A percentile compares a stretch with the other conserved stretches of the same genome.
Evolutionary conservation across 2,888 invertebrate genomes (phyloP).

Genomic region (Pseudoips prasinana): DNA sequence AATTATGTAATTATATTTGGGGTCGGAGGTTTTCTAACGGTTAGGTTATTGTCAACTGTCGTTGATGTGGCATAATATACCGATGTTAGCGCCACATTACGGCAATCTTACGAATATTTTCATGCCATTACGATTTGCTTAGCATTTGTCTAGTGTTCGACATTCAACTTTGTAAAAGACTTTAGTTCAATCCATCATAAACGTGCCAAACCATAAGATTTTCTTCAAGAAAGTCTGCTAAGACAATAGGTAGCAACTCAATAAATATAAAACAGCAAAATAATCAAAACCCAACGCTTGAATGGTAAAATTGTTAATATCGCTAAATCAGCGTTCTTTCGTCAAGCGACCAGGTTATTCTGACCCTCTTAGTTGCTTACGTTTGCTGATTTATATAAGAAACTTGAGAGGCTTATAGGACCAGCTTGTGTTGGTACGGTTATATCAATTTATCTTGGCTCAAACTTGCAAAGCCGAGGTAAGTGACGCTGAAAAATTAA

Average conservation of each 20-base stretch:
- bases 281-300: constrained; percentile 35
- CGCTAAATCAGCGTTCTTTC: constrained; percentile 40
- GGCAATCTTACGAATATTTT: too few species aligned
- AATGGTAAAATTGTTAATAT: constrained; percentile 41
- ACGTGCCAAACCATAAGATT: too few species aligned
- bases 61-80: too few species aligned
- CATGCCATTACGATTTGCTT: too few species aligned
- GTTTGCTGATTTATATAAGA: constrained; percentile 11
- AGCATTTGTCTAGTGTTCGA: too few species aligned
- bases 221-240: too few species aligned
- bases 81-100: too few species aligned
- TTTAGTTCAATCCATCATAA: too few species aligned
- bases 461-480: constrained; percentile 34
- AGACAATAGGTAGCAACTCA: constrained; percentile 10
- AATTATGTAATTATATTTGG: too few species aligned
- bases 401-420: constrained; percentile 20
- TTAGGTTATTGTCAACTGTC: too few species aligned
- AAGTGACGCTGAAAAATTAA: constrained; percentile 43
- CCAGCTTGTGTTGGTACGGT: constrained; percentile 26
- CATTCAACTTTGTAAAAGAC: too few species aligned
- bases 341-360: constrained; percentile 20
- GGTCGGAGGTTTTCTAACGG: too few species aligned
- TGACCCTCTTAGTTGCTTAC: constrained; percentile 24
- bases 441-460: constrained; percentile 41
- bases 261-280: constrained; percentile 27